Conservation (phyloP, 2,113 vertebrate genomes). For the Hippocampus barbouri region DNA sequence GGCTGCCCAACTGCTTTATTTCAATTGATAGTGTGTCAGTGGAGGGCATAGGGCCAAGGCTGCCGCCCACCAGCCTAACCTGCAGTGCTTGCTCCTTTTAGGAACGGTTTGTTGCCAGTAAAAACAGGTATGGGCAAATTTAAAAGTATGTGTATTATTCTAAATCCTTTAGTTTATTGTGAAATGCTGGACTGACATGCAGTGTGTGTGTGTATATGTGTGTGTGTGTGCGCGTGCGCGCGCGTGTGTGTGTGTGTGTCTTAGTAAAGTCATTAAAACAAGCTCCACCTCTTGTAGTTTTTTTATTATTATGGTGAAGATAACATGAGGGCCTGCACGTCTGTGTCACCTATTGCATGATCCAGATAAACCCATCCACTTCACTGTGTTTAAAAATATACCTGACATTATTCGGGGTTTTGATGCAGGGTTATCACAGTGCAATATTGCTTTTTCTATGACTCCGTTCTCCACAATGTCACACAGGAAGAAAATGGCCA, state of each 20-base stretch:
- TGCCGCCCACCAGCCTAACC: neutral
- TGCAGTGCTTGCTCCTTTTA: neutral
- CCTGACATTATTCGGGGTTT: neutral
- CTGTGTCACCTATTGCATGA: neutral
- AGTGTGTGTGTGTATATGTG: neutral
- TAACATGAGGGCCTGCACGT: neutral
- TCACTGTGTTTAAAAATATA: neutral
- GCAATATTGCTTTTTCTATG: neutral
- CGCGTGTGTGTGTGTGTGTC: no score
- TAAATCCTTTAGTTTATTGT: neutral
- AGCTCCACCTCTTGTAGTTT: neutral
- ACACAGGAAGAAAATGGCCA: slow-evolving; percentile 1
- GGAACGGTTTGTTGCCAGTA: slow-evolving; percentile 14
- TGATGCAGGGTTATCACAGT: neutral
- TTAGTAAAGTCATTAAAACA: neutral
- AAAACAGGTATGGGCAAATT: slow-evolving; percentile 10
- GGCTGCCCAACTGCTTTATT: slow-evolving; percentile 32
- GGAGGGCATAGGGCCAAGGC: slow-evolving; percentile 11
- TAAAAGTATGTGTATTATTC: neutral
- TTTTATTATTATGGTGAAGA: neutral
- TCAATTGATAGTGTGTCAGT: slow-evolving; percentile 35
- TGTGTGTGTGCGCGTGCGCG: no score
- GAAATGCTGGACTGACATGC: neutral
- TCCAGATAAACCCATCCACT: neutral
- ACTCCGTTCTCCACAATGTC: neutral